phyloP scores from a whole-genome alignment of 2,113 vertebrate species.

The Hymenochirus boettgeri region DNA sequence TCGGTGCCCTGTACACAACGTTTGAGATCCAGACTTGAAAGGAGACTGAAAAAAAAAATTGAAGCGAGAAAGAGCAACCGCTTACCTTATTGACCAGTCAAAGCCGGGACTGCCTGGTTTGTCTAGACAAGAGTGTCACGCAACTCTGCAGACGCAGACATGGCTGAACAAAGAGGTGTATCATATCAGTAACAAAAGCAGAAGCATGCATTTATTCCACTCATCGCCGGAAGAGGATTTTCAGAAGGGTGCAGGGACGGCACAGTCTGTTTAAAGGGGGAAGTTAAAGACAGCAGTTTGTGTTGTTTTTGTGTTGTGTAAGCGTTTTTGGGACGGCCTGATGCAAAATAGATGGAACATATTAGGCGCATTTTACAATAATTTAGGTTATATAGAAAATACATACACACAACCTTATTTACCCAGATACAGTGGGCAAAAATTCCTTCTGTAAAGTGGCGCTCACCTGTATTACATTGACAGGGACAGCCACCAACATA shows the following conservation, averaged over 20 bases:
- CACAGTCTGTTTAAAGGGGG: slow-evolving; percentile 7
- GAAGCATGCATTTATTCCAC: slow-evolving; percentile 2
- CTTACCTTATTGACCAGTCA: slow-evolving; percentile 7
- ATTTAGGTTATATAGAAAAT: too few species aligned
- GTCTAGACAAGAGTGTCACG: slow-evolving; percentile 11
- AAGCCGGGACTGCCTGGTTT: slow-evolving; percentile 11
- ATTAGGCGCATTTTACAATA: too few species aligned
- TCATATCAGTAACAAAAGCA: slow-evolving; percentile 8
- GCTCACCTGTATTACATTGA: too few species aligned
- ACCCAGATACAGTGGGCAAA: too few species aligned
- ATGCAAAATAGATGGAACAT: too few species aligned
- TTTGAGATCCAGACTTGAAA: slow-evolving; percentile 32
- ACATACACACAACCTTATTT: too few species aligned
- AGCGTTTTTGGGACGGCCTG: too few species aligned
- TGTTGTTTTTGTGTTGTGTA: too few species aligned
- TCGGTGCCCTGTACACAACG: not conserved
- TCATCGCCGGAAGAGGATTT: not conserved
- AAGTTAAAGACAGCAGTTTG: too few species aligned
- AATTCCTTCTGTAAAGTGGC: too few species aligned
- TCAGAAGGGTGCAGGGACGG: slow-evolving; percentile 11
- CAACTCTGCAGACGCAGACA: not conserved
- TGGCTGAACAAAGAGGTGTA: slow-evolving; percentile 15
- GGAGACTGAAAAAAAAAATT: slow-evolving; percentile 22
- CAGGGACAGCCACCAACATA: too few species aligned
- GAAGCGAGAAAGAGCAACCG: not conserved